Conservation (phyloP, 2,888 invertebrate genomes). For the Clanis bilineata region DNA sequence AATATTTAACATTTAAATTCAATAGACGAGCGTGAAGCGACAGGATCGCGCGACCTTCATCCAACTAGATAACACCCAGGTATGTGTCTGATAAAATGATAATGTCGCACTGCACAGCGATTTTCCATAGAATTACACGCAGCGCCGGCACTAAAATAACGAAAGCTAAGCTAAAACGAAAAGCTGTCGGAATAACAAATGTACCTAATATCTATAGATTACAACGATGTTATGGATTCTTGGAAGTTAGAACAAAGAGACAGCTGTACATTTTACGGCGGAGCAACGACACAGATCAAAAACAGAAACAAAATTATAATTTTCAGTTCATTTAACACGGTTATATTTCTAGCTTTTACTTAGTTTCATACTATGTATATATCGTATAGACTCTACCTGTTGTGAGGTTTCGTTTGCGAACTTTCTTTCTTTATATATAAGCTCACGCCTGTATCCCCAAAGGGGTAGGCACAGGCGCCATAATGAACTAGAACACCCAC, state of each 20-base stretch:
- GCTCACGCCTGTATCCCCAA: too few relatives aligned
- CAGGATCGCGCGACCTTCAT: constrained; percentile 52
- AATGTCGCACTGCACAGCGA: constrained; percentile 48
- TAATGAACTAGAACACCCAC: too few relatives aligned
- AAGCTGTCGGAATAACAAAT: background rate
- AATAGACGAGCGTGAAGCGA: constrained; percentile 35
- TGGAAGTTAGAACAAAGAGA: background rate
- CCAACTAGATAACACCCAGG: constrained; percentile 47
- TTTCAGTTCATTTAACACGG: background rate
- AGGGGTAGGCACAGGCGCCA: too few relatives aligned
- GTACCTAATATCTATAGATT: background rate
- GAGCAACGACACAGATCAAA: background rate
- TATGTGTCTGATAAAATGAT: constrained; percentile 58
- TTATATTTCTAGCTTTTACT: background rate
- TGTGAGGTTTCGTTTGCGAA: too few relatives aligned
- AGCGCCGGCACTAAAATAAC: background rate
- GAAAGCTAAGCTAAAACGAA: too few relatives aligned
- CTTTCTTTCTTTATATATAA: too few relatives aligned
- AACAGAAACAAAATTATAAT: background rate
- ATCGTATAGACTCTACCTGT: background rate
- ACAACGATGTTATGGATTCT: background rate
- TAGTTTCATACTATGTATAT: background rate
- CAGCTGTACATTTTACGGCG: background rate
- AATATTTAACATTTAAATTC: constrained; percentile 29
- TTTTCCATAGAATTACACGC: constrained; percentile 19